Evolutionary conservation across 2,797 vertebrate species (phyloP).

Genomic region (Acridotheres tristis): DNA sequence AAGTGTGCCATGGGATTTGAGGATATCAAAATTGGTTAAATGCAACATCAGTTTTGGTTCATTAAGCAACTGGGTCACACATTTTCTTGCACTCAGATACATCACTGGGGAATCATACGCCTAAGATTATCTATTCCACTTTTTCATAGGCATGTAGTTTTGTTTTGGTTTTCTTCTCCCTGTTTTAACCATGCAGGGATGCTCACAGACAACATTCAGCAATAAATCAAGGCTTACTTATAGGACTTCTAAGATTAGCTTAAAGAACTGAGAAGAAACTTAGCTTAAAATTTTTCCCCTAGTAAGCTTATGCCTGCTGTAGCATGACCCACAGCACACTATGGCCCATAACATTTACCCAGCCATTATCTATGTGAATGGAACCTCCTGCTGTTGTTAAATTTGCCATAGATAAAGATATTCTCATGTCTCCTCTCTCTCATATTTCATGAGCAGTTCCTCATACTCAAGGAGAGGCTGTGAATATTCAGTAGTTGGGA

Average conservation of each 20-base stretch:
- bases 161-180: neutral
- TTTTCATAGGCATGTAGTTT: neutral
- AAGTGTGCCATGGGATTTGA: neutral
- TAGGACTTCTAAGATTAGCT: neutral
- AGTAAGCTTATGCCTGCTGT: neutral
- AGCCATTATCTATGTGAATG: fast-evolving
- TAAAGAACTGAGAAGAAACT: neutral
- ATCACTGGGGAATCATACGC: neutral
- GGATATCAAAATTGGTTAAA: neutral
- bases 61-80: neutral
- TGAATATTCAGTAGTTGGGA: neutral
- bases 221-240: neutral
- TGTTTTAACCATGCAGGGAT: neutral
- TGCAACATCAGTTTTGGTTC: neutral
- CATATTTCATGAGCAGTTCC: neutral
- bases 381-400: neutral
- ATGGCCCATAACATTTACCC: neutral
- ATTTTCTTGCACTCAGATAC: neutral
- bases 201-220: neutral
- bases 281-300: neutral
- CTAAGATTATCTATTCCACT: neutral
- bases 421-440: neutral
- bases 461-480: neutral
- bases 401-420: neutral
- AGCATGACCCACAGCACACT: neutral